phyloP scores from a whole-genome alignment of 2,113 vertebrate genomes.

The Eleginops maclovinus region DNA sequence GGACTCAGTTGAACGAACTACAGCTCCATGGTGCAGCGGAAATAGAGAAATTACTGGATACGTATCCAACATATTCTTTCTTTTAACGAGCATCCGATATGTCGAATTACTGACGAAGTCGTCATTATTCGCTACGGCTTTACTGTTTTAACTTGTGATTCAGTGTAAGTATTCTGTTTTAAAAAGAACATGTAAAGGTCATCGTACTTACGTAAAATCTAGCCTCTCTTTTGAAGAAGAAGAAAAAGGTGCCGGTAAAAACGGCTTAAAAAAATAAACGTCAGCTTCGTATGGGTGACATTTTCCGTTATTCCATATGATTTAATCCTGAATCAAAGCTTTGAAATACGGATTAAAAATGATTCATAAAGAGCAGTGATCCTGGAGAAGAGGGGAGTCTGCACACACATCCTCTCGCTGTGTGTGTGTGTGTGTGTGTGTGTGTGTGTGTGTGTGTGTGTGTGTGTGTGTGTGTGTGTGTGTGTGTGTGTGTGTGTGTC shows the following conservation, averaged over 20 bases:
- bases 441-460: not conserved
- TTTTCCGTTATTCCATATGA: not conserved
- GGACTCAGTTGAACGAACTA: slow-evolving; percentile 33
- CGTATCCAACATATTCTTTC: not conserved
- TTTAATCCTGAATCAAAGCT: not conserved
- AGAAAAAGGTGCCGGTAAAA: not conserved
- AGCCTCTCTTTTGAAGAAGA: not conserved
- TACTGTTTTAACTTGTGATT: rapidly evolving
- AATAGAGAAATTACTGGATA: slow-evolving; percentile 39
- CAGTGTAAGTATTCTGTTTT: rapidly evolving
- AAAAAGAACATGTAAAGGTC: slow-evolving; percentile 32
- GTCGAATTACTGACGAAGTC: not conserved
- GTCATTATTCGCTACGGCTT: rapidly evolving
- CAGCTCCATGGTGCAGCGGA: not conserved
- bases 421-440: not conserved
- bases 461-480: slow-evolving; percentile 9
- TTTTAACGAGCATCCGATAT: not conserved
- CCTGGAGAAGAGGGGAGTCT: not conserved
- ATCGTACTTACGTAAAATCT: slow-evolving; percentile 57
- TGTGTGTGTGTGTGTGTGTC: not conserved
- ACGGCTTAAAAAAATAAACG: not conserved
- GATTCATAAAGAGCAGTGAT: not conserved
- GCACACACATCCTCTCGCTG: not conserved
- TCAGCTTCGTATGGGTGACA: not conserved
- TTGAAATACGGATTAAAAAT: rapidly evolving